Evolutionary conservation across 1,140 invertebrate genomes (phyloP).

Genomic region (Yoshiicerus persimilis): DNA sequence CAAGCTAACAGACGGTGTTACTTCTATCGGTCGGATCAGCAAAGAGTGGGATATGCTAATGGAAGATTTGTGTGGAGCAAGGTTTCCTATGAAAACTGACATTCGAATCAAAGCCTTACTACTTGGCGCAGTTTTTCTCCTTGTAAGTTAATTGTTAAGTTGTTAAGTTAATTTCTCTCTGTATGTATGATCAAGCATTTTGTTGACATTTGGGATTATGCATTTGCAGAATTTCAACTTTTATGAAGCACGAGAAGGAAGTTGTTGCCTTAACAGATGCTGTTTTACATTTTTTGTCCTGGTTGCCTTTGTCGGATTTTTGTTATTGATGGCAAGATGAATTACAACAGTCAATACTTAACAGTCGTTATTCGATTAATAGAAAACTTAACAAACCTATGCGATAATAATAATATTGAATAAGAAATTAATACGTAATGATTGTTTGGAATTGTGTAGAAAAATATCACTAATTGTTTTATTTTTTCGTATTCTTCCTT

Average conservation of each 20-base stretch:
- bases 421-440: not conserved
- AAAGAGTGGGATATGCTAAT: constrained; percentile 24
- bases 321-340: constrained; percentile 23
- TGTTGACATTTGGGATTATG: not conserved
- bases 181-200: not conserved
- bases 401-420: too few relatives aligned
- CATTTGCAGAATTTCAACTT: constrained; percentile 30
- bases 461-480: too few relatives aligned
- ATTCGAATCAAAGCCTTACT: constrained; percentile 29
- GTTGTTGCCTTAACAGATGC: constrained; percentile 29
- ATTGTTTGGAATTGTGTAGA: too few relatives aligned
- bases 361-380: too few relatives aligned
- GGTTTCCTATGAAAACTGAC: constrained; percentile 35
- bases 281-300: constrained; percentile 20
- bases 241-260: constrained; percentile 26
- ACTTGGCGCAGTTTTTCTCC: constrained; percentile 31
- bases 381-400: too few relatives aligned
- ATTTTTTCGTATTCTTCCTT: too few relatives aligned
- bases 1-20: not conserved
- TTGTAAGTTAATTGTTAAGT: constrained; percentile 27
- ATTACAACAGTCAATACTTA: not conserved
- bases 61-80: constrained; percentile 39
- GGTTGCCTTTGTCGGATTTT: constrained; percentile 14
- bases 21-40: constrained; percentile 21
- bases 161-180: not conserved